Percentiles rank a stretch among this genome's conserved stretches.
Conservation (phyloP, 2,797 vertebrate genomes). For the Rhyacichthys aspro region DNA sequence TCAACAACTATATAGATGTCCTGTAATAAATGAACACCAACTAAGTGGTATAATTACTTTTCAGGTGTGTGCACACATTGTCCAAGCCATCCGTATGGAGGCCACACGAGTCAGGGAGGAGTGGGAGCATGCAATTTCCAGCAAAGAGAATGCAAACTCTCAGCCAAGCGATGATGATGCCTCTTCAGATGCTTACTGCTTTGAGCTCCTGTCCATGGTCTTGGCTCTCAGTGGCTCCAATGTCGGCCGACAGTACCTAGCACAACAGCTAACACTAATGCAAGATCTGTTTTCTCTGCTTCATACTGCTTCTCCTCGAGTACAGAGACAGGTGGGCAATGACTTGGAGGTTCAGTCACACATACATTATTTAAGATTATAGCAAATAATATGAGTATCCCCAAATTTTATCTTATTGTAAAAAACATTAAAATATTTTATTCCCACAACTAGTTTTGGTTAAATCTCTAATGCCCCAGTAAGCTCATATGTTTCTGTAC, state of each 20-base stretch:
- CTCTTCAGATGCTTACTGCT: conserved; percentile 96
- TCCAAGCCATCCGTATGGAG: conserved; percentile 99
- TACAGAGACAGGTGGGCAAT: conserved; percentile 93
- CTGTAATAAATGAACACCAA: background rate
- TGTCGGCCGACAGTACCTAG: conserved; percentile 95
- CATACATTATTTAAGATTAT: background rate
- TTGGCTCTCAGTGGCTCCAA: conserved; percentile 97
- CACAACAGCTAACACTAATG: conserved; percentile 95
- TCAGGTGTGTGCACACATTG: conserved; percentile 97
- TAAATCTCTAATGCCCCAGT: background rate
- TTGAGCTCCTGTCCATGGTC: conserved; percentile 98
- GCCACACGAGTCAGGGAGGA: conserved; percentile 97
- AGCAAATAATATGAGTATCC: too few relatives aligned
- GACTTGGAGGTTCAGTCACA: background rate
- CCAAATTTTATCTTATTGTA: too few relatives aligned
- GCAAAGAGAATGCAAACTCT: conserved; percentile 98
- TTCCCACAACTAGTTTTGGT: background rate
- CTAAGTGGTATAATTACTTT: background rate
- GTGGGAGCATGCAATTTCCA: conserved; percentile 99
- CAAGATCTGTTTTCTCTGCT: conserved; percentile 98
- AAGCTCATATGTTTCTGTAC: background rate
- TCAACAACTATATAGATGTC: background rate
- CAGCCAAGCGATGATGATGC: conserved; percentile 97
- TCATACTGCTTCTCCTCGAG: conserved; percentile 96
- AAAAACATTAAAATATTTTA: too few relatives aligned